phyloP scores from a whole-genome alignment of 2,888 invertebrate species.

The Xylocampa areola region DNA sequence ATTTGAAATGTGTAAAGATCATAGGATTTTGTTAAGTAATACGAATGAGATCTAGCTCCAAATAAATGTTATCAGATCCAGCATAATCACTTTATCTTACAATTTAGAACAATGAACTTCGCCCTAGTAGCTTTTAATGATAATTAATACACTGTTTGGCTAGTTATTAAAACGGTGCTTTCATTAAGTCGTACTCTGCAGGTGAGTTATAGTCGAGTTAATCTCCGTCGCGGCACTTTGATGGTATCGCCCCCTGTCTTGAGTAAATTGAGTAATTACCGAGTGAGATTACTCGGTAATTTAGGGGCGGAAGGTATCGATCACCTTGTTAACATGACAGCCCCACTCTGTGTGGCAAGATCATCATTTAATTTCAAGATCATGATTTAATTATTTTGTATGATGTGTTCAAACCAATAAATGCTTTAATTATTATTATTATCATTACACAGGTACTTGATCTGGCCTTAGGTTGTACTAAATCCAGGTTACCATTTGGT shows the following conservation, averaged over 20 bases:
- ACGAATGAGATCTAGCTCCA: too few species aligned
- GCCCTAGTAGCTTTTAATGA: slow-evolving; percentile 18
- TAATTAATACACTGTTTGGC: slow-evolving; percentile 44
- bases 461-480: slow-evolving; percentile 5
- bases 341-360: slow-evolving; percentile 44
- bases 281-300: slow-evolving; percentile 80
- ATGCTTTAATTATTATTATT: too few species aligned
- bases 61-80: too few species aligned
- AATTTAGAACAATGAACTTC: too few species aligned
- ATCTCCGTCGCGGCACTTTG: slow-evolving; percentile 74
- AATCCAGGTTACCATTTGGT: slow-evolving; percentile 9
- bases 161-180: slow-evolving; percentile 55
- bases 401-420: too few species aligned
- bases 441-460: slow-evolving; percentile 34
- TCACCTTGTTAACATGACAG: slow-evolving; percentile 66
- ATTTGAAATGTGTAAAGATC: slow-evolving; percentile 5
- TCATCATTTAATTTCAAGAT: too few species aligned
- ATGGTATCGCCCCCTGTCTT: slow-evolving; percentile 77
- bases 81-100: slow-evolving; percentile 7
- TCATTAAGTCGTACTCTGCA: slow-evolving; percentile 62
- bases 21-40: too few species aligned
- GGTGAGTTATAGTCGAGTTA: slow-evolving; percentile 64
- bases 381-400: too few species aligned
- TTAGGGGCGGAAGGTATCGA: slow-evolving; percentile 79
- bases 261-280: slow-evolving; percentile 86